Percentiles rank a stretch among this genome's conserved stretches.
Evolutionary conservation across 2,797 vertebrate genomes (phyloP).

Genomic region (Phaenicophaeus curvirostris): DNA sequence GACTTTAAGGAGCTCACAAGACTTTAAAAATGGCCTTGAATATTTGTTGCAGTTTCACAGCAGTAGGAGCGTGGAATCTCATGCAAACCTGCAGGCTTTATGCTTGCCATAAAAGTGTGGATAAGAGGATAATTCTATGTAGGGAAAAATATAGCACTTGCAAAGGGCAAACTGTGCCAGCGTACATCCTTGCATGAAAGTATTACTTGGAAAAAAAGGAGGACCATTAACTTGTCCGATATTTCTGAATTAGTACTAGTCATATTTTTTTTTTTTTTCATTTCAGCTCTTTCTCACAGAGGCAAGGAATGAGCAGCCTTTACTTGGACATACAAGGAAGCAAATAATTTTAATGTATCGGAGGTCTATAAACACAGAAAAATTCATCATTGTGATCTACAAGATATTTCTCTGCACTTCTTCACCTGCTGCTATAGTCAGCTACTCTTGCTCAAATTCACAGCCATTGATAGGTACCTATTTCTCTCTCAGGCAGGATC

Average conservation of each 20-base stretch:
- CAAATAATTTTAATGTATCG: conserved; percentile 36
- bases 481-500: conserved; percentile 24
- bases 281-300: not conserved
- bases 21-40: not conserved
- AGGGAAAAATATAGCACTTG: not conserved
- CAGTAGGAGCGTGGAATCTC: not conserved
- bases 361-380: not conserved
- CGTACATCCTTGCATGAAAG: not conserved
- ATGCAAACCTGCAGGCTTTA: not conserved
- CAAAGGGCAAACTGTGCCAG: not conserved
- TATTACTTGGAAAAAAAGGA: not conserved
- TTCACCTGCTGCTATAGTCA: conserved; percentile 36
- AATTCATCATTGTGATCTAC: conserved; percentile 16
- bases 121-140: not conserved
- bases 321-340: not conserved
- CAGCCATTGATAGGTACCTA: not conserved
- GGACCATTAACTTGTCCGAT: not conserved
- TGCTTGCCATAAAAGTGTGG: not conserved
- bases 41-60: not conserved
- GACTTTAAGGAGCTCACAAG: not conserved
- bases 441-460: conserved; percentile 38
- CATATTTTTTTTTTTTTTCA: not conserved
- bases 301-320: not conserved
- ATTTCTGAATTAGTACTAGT: not conserved
- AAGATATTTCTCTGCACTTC: conserved; percentile 18